A percentile compares a stretch with the other conserved stretches of the same genome.
phyloP scores from a whole-genome alignment of 2,113 vertebrate species.

The Poeciliopsis retropinna region DNA sequence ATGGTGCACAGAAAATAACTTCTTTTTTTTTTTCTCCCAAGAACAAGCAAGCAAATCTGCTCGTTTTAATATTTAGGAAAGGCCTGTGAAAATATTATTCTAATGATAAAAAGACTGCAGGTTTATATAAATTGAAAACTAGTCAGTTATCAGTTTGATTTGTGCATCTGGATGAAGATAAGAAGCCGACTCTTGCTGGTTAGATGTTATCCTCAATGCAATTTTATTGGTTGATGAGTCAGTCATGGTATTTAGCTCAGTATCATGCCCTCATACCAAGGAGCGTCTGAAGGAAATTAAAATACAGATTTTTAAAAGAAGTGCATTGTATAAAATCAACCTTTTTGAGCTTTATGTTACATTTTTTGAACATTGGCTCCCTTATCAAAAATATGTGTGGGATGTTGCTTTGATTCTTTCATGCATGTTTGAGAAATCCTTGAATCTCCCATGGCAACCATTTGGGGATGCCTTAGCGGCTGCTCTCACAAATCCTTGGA shows the following conservation, averaged over 20 bases:
- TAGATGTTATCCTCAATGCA: conserved; percentile 30
- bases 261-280: not conserved
- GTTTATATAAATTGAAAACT: not conserved
- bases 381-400: no score
- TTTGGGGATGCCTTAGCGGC: no score
- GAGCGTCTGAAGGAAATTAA: no score
- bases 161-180: conserved; percentile 30
- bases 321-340: no score
- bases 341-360: no score
- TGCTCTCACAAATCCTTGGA: no score
- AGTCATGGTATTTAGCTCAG: conserved; percentile 34
- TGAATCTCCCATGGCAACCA: no score
- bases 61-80: conserved; percentile 12
- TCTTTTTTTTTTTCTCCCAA: not conserved
- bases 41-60: conserved; percentile 31
- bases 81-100: conserved; percentile 24
- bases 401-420: no score
- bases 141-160: conserved; percentile 12
- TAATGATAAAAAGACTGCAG: conserved; percentile 24
- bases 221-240: conserved; percentile 34
- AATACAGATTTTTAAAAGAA: no score
- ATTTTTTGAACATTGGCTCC: no score
- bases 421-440: no score
- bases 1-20: conserved; percentile 23
- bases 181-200: conserved; percentile 33